Evolutionary conservation across 2,888 invertebrate species (phyloP), one percentile per base, ranked within the genome.

Genomic region (Heliconius ismenius): DNA sequence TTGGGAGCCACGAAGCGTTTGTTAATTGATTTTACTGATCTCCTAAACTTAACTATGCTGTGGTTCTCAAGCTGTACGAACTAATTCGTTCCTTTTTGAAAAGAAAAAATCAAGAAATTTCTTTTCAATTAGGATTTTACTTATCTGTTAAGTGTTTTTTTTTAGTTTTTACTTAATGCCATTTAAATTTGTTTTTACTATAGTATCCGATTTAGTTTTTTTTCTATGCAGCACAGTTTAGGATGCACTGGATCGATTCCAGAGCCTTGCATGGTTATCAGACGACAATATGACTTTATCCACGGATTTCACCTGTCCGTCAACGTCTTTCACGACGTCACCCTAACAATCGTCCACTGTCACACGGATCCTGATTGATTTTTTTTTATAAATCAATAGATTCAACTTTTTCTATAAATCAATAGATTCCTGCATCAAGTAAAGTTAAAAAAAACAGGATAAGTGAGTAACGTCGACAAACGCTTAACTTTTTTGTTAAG

Each of bases 301-400:
- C 88, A 90, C 88, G 89, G 86, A 78, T 86, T 86, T 89, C 86
- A 91, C 89, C 91, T 88, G 79, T 79, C 76, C 74, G 26, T 76
- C 78, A 78, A 63, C 43, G 67, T 60, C 83, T 89, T 92, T 91
- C 83, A 89, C 89, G 83, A 92, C 91, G 93, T 87, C 89, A 90
- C 89, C 93, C 93, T 85, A 76, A 94, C 92, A 94, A 94, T 88
- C 82, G 82, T 63, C 78, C 78, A 84, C 91, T 93, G 94, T 93
- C 94, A 92, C 91, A 89, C 83, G 86, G 86, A 86, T 88, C 91
- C 92, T 92, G 92, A 93, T 93, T 92, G 92, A 93, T 93, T 93
- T 93, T 92, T 89, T 91, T 89, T 82, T 83, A 85, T 83, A 86
- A 83, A 85, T 81, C 86, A 89, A 91, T 92, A 91, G 90, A 92